These are phyloP conservation scores for Muschampia plurimacula DNA, from an alignment of 2,888 invertebrate species.

Conservation along the genomic window DNA sequence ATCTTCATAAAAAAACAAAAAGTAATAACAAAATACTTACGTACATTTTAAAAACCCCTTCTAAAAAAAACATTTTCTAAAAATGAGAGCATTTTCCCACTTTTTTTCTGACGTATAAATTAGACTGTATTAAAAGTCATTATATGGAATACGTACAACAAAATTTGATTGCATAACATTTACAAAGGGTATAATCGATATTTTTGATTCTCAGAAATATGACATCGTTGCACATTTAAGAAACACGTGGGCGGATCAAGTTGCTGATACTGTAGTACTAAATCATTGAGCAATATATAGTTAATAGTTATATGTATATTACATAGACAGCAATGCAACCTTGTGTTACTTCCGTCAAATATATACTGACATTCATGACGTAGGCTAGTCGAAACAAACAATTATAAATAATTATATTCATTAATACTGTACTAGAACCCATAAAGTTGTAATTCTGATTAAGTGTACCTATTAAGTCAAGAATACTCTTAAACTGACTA, in stretches of 20 bases:
- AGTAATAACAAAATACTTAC: no score
- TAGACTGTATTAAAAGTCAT: no score
- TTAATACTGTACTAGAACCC: neutral
- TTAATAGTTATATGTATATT: neutral
- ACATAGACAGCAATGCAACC: slow-evolving; percentile 27
- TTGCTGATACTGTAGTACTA: slow-evolving; percentile 15
- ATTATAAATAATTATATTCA: neutral
- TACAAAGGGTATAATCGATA: neutral
- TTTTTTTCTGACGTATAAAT: no score
- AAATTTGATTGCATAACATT: slow-evolving; percentile 2
- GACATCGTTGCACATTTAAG: slow-evolving; percentile 28
- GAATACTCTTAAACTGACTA: no score
- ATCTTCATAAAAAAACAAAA: no score
- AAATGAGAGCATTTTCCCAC: no score
- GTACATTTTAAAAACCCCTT: no score
- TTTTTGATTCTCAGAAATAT: slow-evolving; percentile 27
- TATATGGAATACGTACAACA: no score
- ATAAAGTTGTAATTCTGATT: neutral
- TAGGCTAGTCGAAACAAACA: slow-evolving; percentile 7
- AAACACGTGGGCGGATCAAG: slow-evolving; percentile 22
- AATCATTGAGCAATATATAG: slow-evolving; percentile 32
- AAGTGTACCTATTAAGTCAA: no score
- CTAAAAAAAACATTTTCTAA: no score
- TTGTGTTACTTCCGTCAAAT: slow-evolving; percentile 28
- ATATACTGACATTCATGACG: neutral